Percentiles rank a stretch among this genome's conserved stretches.
phyloP scores from a whole-genome alignment of 2,888 invertebrate genomes.

The Aphidoletes aphidimyza region DNA sequence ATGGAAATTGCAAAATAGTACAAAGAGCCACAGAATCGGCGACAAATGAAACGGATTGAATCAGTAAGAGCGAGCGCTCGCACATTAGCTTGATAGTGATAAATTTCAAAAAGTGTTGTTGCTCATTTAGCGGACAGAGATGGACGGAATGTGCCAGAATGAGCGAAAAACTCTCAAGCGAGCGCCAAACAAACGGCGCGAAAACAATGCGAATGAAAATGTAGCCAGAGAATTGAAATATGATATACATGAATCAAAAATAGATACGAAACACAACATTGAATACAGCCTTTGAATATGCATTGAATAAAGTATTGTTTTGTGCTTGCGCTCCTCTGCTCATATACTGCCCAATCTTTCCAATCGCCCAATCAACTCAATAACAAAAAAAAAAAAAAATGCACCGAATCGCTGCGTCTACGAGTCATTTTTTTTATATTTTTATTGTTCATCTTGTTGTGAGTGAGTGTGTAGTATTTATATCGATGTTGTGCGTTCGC shows the following conservation, averaged over 20 bases:
- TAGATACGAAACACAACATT: constrained; percentile 21
- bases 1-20: background rate
- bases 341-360: background rate
- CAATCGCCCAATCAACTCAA: background rate
- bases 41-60: background rate
- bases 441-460: no score
- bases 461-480: no score
- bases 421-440: no score
- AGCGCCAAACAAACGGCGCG: background rate
- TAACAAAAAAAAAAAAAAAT: no score
- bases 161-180: no score
- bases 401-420: no score
- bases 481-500: background rate
- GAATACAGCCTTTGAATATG: constrained; percentile 14
- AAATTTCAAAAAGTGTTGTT: background rate
- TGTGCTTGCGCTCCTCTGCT: no score
- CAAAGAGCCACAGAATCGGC: background rate
- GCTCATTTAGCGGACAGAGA: background rate
- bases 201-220: constrained; percentile 29
- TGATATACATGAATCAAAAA: constrained; percentile 51
- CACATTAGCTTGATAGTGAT: background rate
- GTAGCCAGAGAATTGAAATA: constrained; percentile 35
- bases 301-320: no score
- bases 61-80: background rate
- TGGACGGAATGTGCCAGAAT: background rate